Evolutionary conservation across 2,113 vertebrate genomes (phyloP).

Genomic region (Hippocampus mohnikei): DNA sequence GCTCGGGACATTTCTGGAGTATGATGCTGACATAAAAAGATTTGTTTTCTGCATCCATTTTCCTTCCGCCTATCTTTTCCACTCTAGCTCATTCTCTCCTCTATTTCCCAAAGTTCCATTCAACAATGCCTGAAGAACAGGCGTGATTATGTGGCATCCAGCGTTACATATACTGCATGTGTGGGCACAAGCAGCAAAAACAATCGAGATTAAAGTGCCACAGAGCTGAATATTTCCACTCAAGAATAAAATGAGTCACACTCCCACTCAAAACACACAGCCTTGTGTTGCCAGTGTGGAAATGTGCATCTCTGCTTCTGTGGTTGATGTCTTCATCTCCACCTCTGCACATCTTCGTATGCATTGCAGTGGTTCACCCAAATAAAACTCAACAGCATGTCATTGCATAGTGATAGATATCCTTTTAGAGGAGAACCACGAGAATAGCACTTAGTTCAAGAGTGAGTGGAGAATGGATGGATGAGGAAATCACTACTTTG

Average conservation of each 20-base stretch:
- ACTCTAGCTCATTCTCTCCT: constrained; percentile 39
- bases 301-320: constrained; percentile 37
- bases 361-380: constrained; percentile 19
- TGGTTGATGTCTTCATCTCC: constrained; percentile 14
- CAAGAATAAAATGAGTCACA: constrained; percentile 68
- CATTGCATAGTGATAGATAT: constrained; percentile 16
- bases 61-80: constrained; percentile 17
- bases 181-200: constrained; percentile 62
- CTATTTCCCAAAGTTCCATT: constrained; percentile 56
- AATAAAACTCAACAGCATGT: constrained; percentile 55
- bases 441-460: not conserved
- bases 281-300: constrained; percentile 42
- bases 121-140: constrained; percentile 47
- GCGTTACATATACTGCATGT: constrained; percentile 63
- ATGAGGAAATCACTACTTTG: not conserved
- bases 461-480: not conserved
- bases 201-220: constrained; percentile 66
- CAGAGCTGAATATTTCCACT: constrained; percentile 63
- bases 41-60: constrained; percentile 27
- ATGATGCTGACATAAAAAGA: constrained; percentile 11
- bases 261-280: constrained; percentile 66
- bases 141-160: constrained; percentile 60
- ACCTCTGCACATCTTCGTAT: not conserved
- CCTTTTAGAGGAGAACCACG: constrained; percentile 24
- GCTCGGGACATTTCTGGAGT: constrained; percentile 24